phyloP scores from a whole-genome alignment of 1,140 invertebrate genomes.

The Drosophila grimshawi region DNA sequence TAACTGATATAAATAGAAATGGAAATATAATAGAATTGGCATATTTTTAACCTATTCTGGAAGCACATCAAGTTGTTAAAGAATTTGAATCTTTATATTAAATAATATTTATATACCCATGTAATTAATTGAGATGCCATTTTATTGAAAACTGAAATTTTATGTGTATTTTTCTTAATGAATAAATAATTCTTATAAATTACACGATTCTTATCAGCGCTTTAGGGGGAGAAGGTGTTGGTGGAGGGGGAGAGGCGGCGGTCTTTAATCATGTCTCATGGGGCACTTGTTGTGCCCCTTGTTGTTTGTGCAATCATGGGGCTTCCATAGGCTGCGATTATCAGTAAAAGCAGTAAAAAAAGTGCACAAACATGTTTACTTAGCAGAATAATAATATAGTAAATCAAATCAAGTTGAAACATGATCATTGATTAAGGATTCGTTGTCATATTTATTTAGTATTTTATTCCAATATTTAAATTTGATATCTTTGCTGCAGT shows the following conservation, averaged over 20 bases:
- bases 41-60: too few relatives aligned
- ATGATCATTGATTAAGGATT: too few relatives aligned
- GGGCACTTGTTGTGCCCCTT: constrained; percentile 14
- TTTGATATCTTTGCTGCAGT: too few relatives aligned
- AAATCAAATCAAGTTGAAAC: neutral
- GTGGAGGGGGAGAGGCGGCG: too few relatives aligned
- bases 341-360: constrained; percentile 9
- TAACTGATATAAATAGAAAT: too few relatives aligned
- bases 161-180: neutral
- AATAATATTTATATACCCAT: too few relatives aligned
- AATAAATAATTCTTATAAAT: neutral
- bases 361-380: constrained; percentile 6
- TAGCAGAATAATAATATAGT: neutral
- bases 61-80: too few relatives aligned
- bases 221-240: neutral
- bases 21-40: too few relatives aligned
- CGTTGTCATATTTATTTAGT: too few relatives aligned
- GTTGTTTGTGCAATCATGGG: constrained; percentile 6
- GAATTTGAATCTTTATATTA: too few relatives aligned
- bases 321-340: constrained; percentile 10
- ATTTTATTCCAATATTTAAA: neutral
- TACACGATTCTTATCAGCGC: neutral
- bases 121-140: too few relatives aligned
- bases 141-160: too few relatives aligned
- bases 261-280: constrained; percentile 5